Percentiles rank a stretch among this genome's conserved stretches.
These are phyloP conservation scores for Monoplex corrugatus DNA, from an alignment of 2,888 invertebrate species.

Conservation along the genomic window DNA sequence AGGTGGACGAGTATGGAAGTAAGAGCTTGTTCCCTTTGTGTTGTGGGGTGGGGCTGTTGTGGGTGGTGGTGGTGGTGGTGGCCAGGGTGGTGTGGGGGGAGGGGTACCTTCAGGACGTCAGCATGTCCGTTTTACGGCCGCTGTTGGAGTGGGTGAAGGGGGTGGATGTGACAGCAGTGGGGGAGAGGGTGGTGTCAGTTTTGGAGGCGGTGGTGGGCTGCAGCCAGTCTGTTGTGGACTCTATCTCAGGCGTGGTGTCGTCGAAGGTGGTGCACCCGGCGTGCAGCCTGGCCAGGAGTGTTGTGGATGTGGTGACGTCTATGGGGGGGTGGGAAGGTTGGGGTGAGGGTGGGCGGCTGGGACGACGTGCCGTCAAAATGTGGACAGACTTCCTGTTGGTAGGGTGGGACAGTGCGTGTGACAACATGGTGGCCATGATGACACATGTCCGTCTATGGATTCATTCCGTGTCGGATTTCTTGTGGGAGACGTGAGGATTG, in stretches of 20 bases:
- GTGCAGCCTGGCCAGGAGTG: not conserved
- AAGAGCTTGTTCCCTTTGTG: constrained; percentile 38
- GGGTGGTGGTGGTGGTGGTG: not conserved
- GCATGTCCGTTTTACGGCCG: not conserved
- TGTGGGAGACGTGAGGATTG: no score
- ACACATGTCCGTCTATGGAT: not conserved
- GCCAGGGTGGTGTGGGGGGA: constrained; percentile 26
- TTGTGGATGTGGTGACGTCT: not conserved
- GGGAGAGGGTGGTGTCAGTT: not conserved
- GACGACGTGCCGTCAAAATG: not conserved
- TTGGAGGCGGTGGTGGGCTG: not conserved
- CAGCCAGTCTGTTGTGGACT: not conserved
- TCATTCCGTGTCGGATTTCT: not conserved
- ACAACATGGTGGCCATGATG: not conserved
- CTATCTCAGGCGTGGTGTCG: not conserved
- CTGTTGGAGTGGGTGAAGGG: not conserved
- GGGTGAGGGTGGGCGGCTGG: not conserved
- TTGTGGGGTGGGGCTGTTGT: not conserved
- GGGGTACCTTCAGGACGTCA: not conserved
- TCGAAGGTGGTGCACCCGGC: not conserved
- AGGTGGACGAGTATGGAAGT: constrained; percentile 45
- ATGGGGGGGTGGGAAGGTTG: not conserved
- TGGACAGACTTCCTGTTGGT: not conserved
- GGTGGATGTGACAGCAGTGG: not conserved
- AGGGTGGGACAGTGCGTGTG: not conserved